Base-by-base conservation (phyloP, 2,888 invertebrate genomes). In the Volucella zonaria region DNA sequence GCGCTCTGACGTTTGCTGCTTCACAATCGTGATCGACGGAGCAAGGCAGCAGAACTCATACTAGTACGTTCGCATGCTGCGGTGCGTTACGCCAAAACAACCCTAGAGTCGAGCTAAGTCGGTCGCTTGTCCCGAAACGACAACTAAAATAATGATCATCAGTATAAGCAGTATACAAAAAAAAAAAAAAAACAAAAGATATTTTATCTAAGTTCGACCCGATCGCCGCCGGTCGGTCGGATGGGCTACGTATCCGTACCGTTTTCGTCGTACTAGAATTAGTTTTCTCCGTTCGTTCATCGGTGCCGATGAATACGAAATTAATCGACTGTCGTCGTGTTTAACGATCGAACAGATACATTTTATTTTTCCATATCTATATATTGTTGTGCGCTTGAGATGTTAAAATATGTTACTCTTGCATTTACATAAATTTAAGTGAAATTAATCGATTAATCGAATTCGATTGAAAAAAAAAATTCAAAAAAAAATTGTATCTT, bases 81-180 rank as follows among this genome's bases (percentile, higher is more conserved):
- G 52, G 18, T 42, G 68, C 9, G 31, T 47, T 59, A 51, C 59
- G 49, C 59, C 58, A 74, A 82, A 70, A 59, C 82, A 74, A 43
- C 82, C 78, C 74, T 74, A 56, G 54, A 71, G 45, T 12, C 47
- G 45, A 61, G 45, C 68, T 77, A 43, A 42, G 64, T 47, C 74
- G 67, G 58, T 81, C 51, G 76, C 23, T 77, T 71, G 56, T 38
- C 54, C 67, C 59, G 47, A 56, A 15, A 10, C 47, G 52, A 47
- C 12, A 56, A 77, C 67, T 73, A 75, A 79, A 83, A 77, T 80
- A 76, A 85, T 67, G 71, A 80, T 76, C 83, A 54, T 62, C 80
- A 62, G 71, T 66, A 75, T 75, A 80, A 31, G 31, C 1, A 31
- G 31, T 31, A 31, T 31, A 3, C 0, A 3, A 23, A 70, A 70